phyloP scores from a whole-genome alignment of 2,797 vertebrate genomes.

The Gadopsis marmoratus region DNA sequence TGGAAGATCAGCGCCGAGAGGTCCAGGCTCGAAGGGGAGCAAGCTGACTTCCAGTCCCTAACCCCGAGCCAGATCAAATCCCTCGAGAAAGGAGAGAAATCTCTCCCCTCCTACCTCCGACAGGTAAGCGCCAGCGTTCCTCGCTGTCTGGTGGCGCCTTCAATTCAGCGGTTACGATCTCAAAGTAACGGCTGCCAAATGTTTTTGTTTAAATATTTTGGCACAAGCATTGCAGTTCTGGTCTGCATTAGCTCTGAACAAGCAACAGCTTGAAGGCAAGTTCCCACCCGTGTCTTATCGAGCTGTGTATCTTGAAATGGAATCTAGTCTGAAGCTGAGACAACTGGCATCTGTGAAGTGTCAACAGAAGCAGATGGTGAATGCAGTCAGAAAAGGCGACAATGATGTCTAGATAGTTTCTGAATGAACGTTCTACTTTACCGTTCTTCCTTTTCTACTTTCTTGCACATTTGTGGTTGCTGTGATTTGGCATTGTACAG shows the following conservation, averaged over 20 bases:
- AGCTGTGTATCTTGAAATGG: slow-evolving; percentile 30
- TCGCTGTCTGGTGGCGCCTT: rapidly evolving
- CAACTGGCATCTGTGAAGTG: slow-evolving; percentile 18
- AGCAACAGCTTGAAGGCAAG: slow-evolving; percentile 15
- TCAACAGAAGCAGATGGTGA: slow-evolving; percentile 14
- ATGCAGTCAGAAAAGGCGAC: background rate
- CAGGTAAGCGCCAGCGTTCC: slow-evolving; percentile 61
- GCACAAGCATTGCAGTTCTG: background rate
- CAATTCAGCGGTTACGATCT: background rate
- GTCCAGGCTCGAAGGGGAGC: slow-evolving; percentile 91
- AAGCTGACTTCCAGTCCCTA: slow-evolving; percentile 92
- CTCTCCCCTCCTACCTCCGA: slow-evolving; percentile 89
- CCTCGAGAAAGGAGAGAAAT: slow-evolving; percentile 96
- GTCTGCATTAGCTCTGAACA: background rate
- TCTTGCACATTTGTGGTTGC: background rate
- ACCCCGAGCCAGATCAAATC: slow-evolving; percentile 99
- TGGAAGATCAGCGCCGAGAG: slow-evolving; percentile 97
- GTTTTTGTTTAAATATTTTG: background rate
- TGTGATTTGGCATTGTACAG: background rate
- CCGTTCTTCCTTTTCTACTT: background rate
- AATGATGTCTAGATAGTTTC: background rate
- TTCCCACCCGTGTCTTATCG: background rate
- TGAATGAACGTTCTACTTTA: background rate
- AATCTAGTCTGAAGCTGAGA: slow-evolving; percentile 16
- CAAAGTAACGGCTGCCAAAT: background rate